phyloP scores from a whole-genome alignment of 2,113 vertebrate species.

The Bombycilla garrulus region DNA sequence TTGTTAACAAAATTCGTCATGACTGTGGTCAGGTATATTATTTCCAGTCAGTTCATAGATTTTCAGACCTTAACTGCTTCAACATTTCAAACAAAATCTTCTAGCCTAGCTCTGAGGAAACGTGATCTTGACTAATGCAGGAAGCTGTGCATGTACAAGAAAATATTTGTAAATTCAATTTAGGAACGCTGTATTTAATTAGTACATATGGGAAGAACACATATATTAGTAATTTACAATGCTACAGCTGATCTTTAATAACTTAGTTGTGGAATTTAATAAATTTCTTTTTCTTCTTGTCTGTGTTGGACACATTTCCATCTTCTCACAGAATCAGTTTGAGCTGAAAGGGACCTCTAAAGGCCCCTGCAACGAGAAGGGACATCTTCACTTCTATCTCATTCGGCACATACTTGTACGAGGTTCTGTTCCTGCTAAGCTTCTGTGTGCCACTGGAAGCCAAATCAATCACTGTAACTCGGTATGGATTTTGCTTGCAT shows the following conservation, averaged over 20 bases:
- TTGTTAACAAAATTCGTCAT: conserved; percentile 1
- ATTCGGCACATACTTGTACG: neutral
- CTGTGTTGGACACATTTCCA: neutral
- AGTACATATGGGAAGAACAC: neutral
- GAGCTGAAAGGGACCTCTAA: neutral
- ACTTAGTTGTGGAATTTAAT: neutral
- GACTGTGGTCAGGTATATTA: neutral
- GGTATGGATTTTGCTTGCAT: neutral
- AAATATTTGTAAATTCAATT: neutral
- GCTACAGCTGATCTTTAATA: neutral
- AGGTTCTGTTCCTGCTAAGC: neutral
- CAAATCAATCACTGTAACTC: neutral
- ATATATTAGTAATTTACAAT: neutral
- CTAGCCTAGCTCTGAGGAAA: neutral
- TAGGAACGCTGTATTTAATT: neutral
- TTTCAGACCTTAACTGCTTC: neutral
- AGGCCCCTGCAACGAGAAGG: neutral
- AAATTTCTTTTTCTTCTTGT: neutral
- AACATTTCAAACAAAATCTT: neutral
- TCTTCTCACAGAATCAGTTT: neutral
- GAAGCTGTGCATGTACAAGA: neutral
- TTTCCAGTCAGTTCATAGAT: neutral
- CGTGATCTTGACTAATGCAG: neutral
- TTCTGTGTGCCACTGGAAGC: neutral
- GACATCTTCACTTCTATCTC: neutral